phyloP scores from a whole-genome alignment of 2,797 vertebrate species.

The Monodelphis domestica region DNA sequence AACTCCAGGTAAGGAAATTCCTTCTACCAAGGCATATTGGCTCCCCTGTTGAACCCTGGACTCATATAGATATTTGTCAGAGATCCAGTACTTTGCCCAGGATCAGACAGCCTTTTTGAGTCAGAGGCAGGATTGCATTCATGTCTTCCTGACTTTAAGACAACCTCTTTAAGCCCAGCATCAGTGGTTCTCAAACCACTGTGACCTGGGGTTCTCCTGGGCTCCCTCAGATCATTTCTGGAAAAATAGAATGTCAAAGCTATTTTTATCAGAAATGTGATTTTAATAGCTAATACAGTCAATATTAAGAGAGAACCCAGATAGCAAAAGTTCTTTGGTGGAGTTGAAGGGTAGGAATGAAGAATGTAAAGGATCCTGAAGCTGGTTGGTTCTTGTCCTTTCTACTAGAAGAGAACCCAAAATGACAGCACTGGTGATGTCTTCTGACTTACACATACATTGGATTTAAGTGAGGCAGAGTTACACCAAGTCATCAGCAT shows the following conservation, averaged over 20 bases:
- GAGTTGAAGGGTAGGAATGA: too few relatives aligned
- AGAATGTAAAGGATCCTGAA: neutral
- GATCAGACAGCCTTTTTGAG: neutral
- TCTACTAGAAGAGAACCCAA: too few relatives aligned
- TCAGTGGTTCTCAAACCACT: neutral
- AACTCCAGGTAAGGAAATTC: neutral
- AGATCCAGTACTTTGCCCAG: neutral
- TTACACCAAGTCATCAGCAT: too few relatives aligned
- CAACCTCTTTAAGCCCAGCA: neutral
- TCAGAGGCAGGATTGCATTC: neutral
- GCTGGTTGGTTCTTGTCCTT: too few relatives aligned
- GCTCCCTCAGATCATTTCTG: neutral
- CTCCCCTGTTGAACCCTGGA: neutral
- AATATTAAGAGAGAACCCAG: neutral
- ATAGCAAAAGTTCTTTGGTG: neutral
- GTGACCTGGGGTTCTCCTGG: neutral
- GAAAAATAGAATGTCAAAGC: neutral
- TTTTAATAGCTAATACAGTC: neutral
- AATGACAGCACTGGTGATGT: too few relatives aligned
- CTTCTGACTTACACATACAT: too few relatives aligned
- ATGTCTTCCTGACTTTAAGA: neutral
- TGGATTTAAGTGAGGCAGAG: too few relatives aligned
- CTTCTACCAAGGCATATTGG: neutral
- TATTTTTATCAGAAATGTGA: neutral
- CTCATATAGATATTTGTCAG: neutral